Evolutionary conservation across 2,113 vertebrate species (phyloP), one percentile per base, ranked within the genome.

Genomic region (Catharus fuscescens): DNA sequence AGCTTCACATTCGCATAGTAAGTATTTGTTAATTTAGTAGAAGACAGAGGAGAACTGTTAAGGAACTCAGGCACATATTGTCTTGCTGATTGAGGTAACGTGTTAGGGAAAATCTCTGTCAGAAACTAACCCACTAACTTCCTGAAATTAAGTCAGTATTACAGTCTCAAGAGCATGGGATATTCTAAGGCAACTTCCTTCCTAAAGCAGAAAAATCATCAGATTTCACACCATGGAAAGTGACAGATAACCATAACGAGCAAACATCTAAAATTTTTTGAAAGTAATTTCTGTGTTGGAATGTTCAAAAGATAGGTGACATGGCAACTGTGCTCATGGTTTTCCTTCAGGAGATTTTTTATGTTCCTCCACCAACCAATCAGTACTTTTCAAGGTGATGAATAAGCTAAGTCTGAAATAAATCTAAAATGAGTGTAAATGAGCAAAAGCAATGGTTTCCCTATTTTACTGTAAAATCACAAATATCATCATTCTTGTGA

Each of bases 351-450:
- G 31, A 83, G 56, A 19, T 70, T n/a, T 28, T 72, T 65, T 29
- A 73, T 5, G 6, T 59, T 40, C 24, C 42, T 48, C 18, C 36
- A 52, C 12, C 10, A 53, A 50, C 8, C 0, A 0, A 57, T 53
- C 10, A 40, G 17, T 17, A 77, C 9, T 73, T 90, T 80, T 81
- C 31, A 88, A 60, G 24, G 7, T 57, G 74, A 60, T 31, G 21
- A 66, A 54, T 52, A 82, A 65, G 24, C 29, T 29, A 66, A 59
- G 17, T 48, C 13, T 77, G 36, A 80, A 67, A 79, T 47, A 70
- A 84, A 81, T 59, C 32, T 67, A 66, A 66, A 71, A 42, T 40
- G 0, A 50, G 2, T 67, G 19, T 32, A 95, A 38, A 47, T 64
- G 13, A 80, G 15, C 19, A 69, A 60, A 66, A 53, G 13, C 1